phyloP scores from a whole-genome alignment of 2,888 invertebrate species.

The Ectobius pallidus region DNA sequence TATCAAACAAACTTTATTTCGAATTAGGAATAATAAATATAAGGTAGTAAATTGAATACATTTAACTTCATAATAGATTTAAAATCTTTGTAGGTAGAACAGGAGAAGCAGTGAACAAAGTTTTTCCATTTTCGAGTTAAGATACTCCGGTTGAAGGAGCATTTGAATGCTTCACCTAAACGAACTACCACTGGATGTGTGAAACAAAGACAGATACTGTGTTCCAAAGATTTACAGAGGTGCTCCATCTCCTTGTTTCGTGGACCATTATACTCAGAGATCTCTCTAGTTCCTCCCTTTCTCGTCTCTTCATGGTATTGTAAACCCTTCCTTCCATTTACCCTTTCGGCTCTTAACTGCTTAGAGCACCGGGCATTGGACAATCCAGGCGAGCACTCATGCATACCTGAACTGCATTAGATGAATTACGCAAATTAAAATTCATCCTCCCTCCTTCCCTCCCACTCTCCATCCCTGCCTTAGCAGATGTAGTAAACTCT shows the following conservation, averaged over 20 bases:
- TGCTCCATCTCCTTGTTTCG: constrained; percentile 26
- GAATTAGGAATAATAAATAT: too few relatives aligned
- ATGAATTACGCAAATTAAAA: constrained; percentile 40
- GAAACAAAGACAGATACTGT: not conserved
- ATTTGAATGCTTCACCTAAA: too few relatives aligned
- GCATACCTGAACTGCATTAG: constrained; percentile 38
- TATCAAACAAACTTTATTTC: too few relatives aligned
- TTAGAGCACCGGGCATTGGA: constrained; percentile 20
- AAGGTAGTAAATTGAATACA: too few relatives aligned
- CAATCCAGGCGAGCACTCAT: constrained; percentile 36
- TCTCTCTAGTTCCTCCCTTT: not conserved
- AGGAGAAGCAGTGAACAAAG: too few relatives aligned
- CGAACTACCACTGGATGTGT: too few relatives aligned
- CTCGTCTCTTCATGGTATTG: not conserved
- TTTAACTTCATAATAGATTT: too few relatives aligned
- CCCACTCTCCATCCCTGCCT: not conserved
- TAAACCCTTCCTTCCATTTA: not conserved
- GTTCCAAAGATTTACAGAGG: constrained; percentile 19
- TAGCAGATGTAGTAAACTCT: not conserved
- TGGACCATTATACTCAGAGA: constrained; percentile 17
- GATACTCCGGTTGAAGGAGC: too few relatives aligned
- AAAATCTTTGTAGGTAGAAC: too few relatives aligned
- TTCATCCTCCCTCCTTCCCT: constrained; percentile 26
- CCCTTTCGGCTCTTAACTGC: constrained; percentile 21
- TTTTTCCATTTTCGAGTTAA: too few relatives aligned